phyloP scores from a whole-genome alignment of 2,113 vertebrate genomes.

The Perccottus glenii region DNA sequence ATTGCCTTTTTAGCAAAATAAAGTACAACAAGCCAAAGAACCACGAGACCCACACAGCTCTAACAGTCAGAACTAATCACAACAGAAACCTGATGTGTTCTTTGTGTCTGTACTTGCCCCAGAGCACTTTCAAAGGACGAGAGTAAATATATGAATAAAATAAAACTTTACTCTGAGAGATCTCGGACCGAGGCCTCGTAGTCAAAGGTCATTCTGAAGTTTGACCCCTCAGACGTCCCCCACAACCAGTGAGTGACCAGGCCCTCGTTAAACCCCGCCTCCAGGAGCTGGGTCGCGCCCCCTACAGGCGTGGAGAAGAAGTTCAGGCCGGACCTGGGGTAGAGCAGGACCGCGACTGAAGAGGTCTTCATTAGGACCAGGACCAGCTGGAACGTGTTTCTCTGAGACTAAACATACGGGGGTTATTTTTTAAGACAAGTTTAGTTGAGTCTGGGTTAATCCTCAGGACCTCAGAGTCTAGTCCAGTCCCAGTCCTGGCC shows the following conservation, averaged over 20 bases:
- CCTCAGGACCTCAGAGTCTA: not conserved
- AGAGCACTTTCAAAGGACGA: no score
- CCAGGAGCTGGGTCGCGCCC: slow-evolving; percentile 60
- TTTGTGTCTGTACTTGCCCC: no score
- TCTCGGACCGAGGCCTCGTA: slow-evolving; percentile 80
- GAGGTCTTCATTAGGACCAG: slow-evolving; percentile 81
- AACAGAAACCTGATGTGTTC: not conserved
- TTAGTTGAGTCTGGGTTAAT: not conserved
- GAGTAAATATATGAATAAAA: no score
- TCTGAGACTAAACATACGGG: slow-evolving; percentile 71
- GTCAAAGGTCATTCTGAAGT: slow-evolving; percentile 77
- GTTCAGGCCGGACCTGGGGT: slow-evolving; percentile 85
- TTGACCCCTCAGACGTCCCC: slow-evolving; percentile 71
- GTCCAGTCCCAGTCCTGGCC: slow-evolving; percentile 69
- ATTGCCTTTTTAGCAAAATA: no score
- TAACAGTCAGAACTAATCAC: not conserved
- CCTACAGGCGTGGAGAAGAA: slow-evolving; percentile 82
- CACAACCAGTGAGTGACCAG: slow-evolving; percentile 72
- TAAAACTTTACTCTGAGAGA: slow-evolving; percentile 82
- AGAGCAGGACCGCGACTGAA: slow-evolving; percentile 90
- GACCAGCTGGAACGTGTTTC: slow-evolving; percentile 92
- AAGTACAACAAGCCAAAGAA: no score
- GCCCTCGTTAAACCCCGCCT: slow-evolving; percentile 88
- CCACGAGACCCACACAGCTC: not conserved
- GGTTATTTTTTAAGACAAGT: no score